Conservation (phyloP, 2,888 invertebrate species). For the Polydesmus complanatus region DNA sequence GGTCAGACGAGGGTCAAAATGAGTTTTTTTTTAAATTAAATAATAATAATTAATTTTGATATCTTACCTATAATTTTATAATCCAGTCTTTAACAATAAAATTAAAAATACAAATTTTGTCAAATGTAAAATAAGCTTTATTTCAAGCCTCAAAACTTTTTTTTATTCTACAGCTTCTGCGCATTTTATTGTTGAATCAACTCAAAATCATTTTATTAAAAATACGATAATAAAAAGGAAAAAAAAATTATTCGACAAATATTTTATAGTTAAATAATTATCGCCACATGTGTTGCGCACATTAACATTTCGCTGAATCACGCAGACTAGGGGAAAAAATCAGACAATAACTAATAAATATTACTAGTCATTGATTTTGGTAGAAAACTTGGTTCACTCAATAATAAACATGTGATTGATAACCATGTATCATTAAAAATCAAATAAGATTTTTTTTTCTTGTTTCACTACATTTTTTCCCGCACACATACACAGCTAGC, state of each 20-base stretch:
- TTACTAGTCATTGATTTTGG: not conserved
- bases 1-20: too few relatives aligned
- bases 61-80: too few relatives aligned
- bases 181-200: too few relatives aligned
- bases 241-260: too few relatives aligned
- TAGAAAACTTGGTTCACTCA: not conserved
- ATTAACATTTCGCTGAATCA: too few relatives aligned
- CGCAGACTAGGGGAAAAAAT: not conserved
- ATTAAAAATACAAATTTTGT: not conserved
- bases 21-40: too few relatives aligned
- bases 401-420: not conserved
- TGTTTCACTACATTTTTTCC: not conserved
- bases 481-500: not conserved
- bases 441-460: not conserved
- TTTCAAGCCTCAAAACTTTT: not conserved
- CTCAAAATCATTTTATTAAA: too few relatives aligned
- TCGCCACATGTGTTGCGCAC: not conserved
- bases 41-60: too few relatives aligned
- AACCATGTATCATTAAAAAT: not conserved
- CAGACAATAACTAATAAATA: not conserved
- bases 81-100: too few relatives aligned
- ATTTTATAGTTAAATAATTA: too few relatives aligned
- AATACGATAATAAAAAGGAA: too few relatives aligned
- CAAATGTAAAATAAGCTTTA: not conserved
- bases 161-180: not conserved